phyloP scores from a whole-genome alignment of 2,888 invertebrate genomes.

The Andrena marginata region DNA sequence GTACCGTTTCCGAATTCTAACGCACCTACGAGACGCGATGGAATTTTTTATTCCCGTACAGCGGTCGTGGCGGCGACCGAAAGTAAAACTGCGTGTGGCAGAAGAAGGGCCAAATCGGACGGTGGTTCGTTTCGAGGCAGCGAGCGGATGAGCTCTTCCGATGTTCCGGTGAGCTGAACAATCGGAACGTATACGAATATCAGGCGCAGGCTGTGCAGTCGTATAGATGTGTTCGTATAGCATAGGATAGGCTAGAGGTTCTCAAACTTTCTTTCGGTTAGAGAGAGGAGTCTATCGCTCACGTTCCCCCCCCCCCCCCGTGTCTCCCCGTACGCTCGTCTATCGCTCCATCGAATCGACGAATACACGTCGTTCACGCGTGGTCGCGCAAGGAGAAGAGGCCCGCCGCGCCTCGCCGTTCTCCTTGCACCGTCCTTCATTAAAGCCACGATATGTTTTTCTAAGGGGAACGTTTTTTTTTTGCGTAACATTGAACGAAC shows the following conservation, averaged over 20 bases:
- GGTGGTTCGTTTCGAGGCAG: constrained; percentile 59
- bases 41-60: neutral
- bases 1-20: neutral
- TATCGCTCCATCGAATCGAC: no score
- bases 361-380: no score
- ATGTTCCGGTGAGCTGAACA: constrained; percentile 83
- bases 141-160: constrained; percentile 83
- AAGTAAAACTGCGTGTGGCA: constrained; percentile 49
- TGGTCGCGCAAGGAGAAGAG: no score
- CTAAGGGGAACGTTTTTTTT: neutral
- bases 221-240: constrained; percentile 42
- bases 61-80: constrained; percentile 4
- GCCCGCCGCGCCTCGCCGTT: no score
- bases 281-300: neutral
- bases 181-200: constrained; percentile 80
- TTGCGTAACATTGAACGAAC: neutral
- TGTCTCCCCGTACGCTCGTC: no score
- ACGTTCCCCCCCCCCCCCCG: no score
- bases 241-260: constrained; percentile 41
- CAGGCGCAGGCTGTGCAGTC: constrained; percentile 51
- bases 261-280: constrained; percentile 37
- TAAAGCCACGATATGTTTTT: neutral
- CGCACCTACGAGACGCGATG: no score
- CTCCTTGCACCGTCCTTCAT: no score
- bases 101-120: constrained; percentile 38